phyloP scores from a whole-genome alignment of 2,113 vertebrate species.

The Probosciger aterrimus region DNA sequence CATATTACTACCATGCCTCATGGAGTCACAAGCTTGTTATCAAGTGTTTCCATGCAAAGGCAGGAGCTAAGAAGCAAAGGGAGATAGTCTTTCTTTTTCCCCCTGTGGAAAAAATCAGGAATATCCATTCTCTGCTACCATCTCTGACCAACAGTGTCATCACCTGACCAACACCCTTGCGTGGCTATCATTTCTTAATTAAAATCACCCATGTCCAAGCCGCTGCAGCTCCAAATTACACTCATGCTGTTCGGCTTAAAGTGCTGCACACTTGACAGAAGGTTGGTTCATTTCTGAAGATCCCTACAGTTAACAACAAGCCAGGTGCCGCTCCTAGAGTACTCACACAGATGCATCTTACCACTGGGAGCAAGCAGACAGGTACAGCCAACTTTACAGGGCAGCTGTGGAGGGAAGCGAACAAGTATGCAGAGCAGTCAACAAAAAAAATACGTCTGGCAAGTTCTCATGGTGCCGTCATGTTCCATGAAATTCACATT shows the following conservation, averaged over 20 bases:
- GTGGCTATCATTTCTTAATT: background rate
- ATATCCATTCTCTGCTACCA: background rate
- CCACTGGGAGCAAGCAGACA: conserved; percentile 21
- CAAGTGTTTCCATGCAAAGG: conserved; percentile 38
- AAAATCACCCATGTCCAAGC: background rate
- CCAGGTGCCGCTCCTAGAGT: conserved; percentile 26
- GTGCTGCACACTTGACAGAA: background rate
- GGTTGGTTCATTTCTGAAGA: conserved; percentile 8
- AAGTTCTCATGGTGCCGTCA: conserved; percentile 35
- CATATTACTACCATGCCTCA: conserved; percentile 32
- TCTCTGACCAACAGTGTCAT: background rate
- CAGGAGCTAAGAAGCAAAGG: background rate
- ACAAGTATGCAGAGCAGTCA: conserved; percentile 20
- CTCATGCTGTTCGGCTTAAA: background rate
- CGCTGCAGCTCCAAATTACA: background rate
- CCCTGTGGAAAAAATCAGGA: background rate
- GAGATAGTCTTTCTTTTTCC: background rate
- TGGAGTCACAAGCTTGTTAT: conserved; percentile 33
- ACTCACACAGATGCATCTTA: conserved; percentile 1
- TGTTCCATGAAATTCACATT: conserved; percentile 60
- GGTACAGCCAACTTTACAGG: conserved; percentile 30
- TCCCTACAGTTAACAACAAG: background rate
- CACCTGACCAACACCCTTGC: conserved; percentile 12
- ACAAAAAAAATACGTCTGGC: conserved; percentile 44
- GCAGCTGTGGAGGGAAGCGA: conserved; percentile 9